These are phyloP conservation scores for Eupeodes luniger DNA, from an alignment of 2,888 invertebrate species.

Conservation along the genomic window DNA sequence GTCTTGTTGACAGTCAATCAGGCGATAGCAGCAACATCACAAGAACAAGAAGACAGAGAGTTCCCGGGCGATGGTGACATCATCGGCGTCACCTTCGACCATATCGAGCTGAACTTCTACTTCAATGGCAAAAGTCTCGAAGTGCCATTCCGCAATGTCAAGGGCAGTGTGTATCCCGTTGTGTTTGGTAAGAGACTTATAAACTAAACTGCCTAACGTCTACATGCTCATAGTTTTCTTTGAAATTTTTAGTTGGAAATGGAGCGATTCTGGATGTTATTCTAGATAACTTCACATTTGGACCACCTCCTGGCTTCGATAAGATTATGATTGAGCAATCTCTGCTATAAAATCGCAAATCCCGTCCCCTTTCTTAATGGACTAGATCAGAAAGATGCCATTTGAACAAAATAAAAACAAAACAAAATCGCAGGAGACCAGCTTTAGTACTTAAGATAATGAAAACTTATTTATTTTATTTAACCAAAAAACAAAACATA, in stretches of 20 bases:
- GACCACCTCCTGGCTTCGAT: slow-evolving; percentile 94
- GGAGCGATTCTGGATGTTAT: slow-evolving; percentile 98
- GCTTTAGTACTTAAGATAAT: slow-evolving; percentile 70
- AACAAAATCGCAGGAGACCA: slow-evolving; percentile 41
- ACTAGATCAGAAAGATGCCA: slow-evolving; percentile 33
- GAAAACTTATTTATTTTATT: slow-evolving; percentile 68
- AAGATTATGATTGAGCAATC: slow-evolving; percentile 99
- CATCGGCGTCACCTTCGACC: slow-evolving; percentile 97
- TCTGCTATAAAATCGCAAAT: slow-evolving; percentile 88
- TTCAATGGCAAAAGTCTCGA: slow-evolving; percentile 95
- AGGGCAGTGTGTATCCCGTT: slow-evolving; percentile 95
- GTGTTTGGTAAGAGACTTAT: slow-evolving; percentile 90
- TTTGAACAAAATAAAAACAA: slow-evolving; percentile 17
- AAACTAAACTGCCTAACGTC: background rate
- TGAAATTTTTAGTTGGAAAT: slow-evolving; percentile 92
- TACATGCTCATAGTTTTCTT: background rate
- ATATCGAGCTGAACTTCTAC: slow-evolving; percentile 97
- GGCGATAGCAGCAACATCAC: slow-evolving; percentile 78
- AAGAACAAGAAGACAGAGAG: slow-evolving; percentile 77
- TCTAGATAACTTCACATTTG: slow-evolving; percentile 94
- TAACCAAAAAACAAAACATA: slow-evolving; percentile 41
- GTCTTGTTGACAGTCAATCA: slow-evolving; percentile 78
- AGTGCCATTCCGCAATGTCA: slow-evolving; percentile 93
- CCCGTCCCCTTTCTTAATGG: background rate
- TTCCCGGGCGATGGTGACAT: slow-evolving; percentile 96